These are phyloP conservation scores for Dolomedes plantarius DNA, from an alignment of 2,888 invertebrate species.

Conservation along the genomic window DNA sequence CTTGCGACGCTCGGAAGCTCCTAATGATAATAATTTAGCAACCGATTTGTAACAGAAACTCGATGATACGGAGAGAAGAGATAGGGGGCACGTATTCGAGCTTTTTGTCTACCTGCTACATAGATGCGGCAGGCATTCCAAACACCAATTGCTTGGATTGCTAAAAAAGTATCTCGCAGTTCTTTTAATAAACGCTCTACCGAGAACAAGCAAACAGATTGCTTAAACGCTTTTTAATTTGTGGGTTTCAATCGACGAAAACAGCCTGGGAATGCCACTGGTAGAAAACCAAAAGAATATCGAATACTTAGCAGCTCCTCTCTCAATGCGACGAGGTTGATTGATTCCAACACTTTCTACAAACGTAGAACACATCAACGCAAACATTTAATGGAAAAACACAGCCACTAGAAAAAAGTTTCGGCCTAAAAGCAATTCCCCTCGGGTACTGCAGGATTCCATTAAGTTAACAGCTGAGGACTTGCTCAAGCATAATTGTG, in stretches of 20 bases:
- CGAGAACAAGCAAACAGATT: constrained; percentile 6
- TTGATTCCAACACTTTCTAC: neutral
- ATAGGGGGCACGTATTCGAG: neutral
- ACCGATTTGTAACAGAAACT: constrained; percentile 63
- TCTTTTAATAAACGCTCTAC: constrained; percentile 12
- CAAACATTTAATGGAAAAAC: no score
- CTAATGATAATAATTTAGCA: constrained; percentile 67
- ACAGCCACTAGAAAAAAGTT: no score
- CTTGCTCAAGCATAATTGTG: no score
- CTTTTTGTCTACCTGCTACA: neutral
- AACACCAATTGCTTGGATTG: neutral
- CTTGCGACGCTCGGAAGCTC: constrained; percentile 64
- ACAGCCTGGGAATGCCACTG: neutral
- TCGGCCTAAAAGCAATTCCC: no score
- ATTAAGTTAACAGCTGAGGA: no score
- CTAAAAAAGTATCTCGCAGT: neutral
- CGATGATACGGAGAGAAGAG: constrained; percentile 39
- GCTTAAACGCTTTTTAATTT: constrained; percentile 3
- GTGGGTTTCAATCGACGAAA: neutral
- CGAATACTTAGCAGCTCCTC: neutral
- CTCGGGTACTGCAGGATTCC: no score
- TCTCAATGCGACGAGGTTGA: neutral
- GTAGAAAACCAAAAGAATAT: neutral
- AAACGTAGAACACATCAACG: no score
- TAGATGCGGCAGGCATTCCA: neutral